Conservation (phyloP, 2,797 vertebrate species). For the Caiman crocodilus region DNA sequence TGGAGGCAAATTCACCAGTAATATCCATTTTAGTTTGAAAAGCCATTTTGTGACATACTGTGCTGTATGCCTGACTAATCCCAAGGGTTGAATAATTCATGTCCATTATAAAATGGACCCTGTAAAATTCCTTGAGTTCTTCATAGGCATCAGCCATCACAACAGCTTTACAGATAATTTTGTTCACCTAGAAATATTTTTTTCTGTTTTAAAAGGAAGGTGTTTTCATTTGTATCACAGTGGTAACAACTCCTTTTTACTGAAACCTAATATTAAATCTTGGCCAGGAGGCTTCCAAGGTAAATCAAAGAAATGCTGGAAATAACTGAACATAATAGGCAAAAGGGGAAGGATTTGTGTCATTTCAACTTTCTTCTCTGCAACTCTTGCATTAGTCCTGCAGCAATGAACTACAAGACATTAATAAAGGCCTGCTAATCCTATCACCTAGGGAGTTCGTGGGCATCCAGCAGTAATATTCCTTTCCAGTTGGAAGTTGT, state of each 20-base stretch:
- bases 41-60: conserved; percentile 28
- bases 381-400: not conserved
- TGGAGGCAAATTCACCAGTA: conserved; percentile 22
- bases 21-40: conserved; percentile 11
- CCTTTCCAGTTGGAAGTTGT: not conserved
- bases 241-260: not conserved
- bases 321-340: not conserved
- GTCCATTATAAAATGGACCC: conserved; percentile 8
- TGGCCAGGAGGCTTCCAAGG: not conserved
- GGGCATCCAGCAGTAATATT: not conserved
- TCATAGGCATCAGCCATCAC: not conserved
- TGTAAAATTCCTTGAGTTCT: conserved; percentile 24
- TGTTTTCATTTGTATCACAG: conserved; percentile 6
- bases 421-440: not conserved
- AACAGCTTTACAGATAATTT: conserved; percentile 20
- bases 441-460: not conserved
- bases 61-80: conserved; percentile 37
- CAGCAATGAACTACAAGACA: not conserved
- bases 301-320: not conserved
- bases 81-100: conserved; percentile 52
- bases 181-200: conserved; percentile 32
- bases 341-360: not conserved
- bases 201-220: not conserved
- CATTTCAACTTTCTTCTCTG: not conserved
- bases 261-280: not conserved